Conservation (phyloP, 2,888 invertebrate genomes). For the Eulithis testata region DNA sequence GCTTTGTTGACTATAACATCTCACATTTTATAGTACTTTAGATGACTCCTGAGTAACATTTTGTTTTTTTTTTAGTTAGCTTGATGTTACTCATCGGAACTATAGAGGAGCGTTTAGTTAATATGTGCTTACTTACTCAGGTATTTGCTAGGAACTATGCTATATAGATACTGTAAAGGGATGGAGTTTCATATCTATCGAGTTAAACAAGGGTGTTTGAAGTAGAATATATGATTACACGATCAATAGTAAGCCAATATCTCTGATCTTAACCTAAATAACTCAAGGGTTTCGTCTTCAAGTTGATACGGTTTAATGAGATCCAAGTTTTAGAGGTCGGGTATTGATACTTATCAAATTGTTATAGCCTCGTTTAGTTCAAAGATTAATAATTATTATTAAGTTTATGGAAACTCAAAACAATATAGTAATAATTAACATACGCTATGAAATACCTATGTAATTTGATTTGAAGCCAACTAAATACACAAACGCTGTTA, state of each 20-base stretch:
- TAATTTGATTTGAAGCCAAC: too few relatives aligned
- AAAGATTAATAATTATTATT: background rate
- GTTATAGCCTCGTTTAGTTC: background rate
- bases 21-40: too few relatives aligned
- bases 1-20: too few relatives aligned
- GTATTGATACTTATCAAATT: background rate
- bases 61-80: too few relatives aligned
- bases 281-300: conserved; percentile 47
- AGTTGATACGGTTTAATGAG: conserved; percentile 38
- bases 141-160: background rate
- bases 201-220: conserved; percentile 78
- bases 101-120: too few relatives aligned
- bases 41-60: too few relatives aligned
- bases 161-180: conserved; percentile 38
- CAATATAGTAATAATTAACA: background rate
- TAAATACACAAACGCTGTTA: too few relatives aligned
- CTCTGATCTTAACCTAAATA: conserved; percentile 48
- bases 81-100: too few relatives aligned
- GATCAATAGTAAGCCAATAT: conserved; percentile 65
- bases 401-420: background rate
- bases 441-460: too few relatives aligned
- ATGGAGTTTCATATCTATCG: conserved; percentile 52
- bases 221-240: conserved; percentile 73
- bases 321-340: conserved; percentile 10
- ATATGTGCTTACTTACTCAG: conserved; percentile 1